phyloP scores from a whole-genome alignment of 2,888 invertebrate species.

The Xestia ashworthii region DNA sequence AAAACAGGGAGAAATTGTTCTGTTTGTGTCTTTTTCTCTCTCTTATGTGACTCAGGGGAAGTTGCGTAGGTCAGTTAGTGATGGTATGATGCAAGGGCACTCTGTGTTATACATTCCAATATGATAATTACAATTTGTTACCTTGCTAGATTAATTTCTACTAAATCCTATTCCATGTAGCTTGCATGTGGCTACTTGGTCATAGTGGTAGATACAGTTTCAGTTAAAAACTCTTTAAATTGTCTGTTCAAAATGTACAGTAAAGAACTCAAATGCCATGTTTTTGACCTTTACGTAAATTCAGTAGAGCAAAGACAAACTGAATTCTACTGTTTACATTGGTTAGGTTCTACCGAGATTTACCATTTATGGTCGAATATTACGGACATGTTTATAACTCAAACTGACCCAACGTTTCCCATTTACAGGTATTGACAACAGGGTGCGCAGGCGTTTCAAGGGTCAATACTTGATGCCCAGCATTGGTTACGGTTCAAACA shows the following conservation, averaged over 20 bases:
- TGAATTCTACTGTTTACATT: no score
- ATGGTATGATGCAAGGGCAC: slow-evolving; percentile 84
- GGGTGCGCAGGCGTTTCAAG: slow-evolving; percentile 99
- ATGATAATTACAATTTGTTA: slow-evolving; percentile 89
- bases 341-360: no score
- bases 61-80: no score
- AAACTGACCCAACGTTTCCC: neutral
- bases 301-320: no score
- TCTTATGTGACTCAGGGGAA: no score
- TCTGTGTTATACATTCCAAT: slow-evolving; percentile 87
- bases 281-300: no score
- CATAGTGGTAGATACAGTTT: slow-evolving; percentile 83
- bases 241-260: no score
- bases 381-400: neutral
- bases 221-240: neutral
- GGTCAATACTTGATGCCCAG: slow-evolving; percentile 99
- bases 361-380: no score
- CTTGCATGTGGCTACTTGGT: slow-evolving; percentile 77
- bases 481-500: slow-evolving; percentile 99
- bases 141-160: slow-evolving; percentile 85
- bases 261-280: no score
- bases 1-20: no score
- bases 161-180: slow-evolving; percentile 85
- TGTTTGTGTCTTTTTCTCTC: no score
- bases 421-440: slow-evolving; percentile 98